Conservation (phyloP, 2,888 invertebrate species). For the Ochlodes sylvanus region DNA sequence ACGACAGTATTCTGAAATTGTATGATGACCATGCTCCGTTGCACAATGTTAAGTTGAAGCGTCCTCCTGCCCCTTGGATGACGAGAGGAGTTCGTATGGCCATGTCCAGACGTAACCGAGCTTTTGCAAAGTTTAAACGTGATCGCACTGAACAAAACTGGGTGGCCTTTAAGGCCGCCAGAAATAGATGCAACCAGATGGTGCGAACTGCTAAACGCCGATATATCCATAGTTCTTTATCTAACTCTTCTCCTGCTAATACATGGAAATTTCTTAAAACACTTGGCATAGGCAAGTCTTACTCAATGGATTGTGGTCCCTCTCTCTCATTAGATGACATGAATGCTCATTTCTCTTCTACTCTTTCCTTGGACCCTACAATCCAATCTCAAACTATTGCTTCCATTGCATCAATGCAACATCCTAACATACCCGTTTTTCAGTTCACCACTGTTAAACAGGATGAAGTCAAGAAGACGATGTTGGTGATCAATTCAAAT, state of each 20-base stretch:
- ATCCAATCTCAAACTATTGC: neutral
- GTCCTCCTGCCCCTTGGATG: neutral
- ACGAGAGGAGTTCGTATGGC: neutral
- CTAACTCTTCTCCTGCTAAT: neutral
- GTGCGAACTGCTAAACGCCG: constrained; percentile 29
- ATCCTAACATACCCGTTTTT: neutral
- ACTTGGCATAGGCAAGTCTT: neutral
- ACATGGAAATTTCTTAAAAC: neutral
- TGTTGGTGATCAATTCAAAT: neutral
- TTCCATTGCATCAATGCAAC: neutral
- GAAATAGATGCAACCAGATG: constrained; percentile 38
- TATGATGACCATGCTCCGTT: neutral
- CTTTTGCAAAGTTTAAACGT: neutral
- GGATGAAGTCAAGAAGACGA: neutral
- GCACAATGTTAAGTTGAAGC: neutral
- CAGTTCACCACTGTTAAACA: neutral
- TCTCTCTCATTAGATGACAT: neutral
- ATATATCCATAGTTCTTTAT: constrained; percentile 6
- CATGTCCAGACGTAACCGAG: neutral
- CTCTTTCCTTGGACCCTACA: neutral
- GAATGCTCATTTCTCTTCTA: neutral
- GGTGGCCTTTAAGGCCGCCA: constrained; percentile 2
- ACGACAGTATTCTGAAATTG: neutral
- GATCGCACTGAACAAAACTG: constrained; percentile 1
- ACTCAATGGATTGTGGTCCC: neutral